phyloP scores from a whole-genome alignment of 1,140 invertebrate species.

The Drosophila kikkawai region DNA sequence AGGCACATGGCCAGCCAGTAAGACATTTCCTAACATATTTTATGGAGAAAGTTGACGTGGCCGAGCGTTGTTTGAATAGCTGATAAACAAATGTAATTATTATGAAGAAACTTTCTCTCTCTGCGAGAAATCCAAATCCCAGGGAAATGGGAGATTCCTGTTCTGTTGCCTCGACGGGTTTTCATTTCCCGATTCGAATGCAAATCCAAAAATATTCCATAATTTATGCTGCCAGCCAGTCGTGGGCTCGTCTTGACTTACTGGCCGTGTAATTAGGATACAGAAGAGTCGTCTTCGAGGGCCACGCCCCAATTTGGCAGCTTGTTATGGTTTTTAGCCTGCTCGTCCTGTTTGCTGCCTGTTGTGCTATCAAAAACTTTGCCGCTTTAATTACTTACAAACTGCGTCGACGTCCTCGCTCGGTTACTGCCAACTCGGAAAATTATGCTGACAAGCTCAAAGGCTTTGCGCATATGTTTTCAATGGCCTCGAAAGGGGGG shows the following conservation, averaged over 20 bases:
- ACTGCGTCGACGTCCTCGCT: conserved; percentile 39
- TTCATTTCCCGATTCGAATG: conserved; percentile 43
- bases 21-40: conserved; percentile 73
- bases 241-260: conserved; percentile 17
- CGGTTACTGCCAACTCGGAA: conserved; percentile 11
- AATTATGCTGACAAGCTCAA: conserved; percentile 68
- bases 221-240: conserved; percentile 41
- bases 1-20: conserved; percentile 44
- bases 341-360: conserved; percentile 17
- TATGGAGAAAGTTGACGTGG: conserved; percentile 45
- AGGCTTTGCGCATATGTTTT: conserved; percentile 76
- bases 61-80: conserved; percentile 6
- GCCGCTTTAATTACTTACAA: conserved; percentile 74
- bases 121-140: too few species aligned
- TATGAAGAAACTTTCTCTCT: conserved; percentile 37
- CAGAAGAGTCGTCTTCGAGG: conserved; percentile 13
- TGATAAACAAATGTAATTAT: conserved; percentile 74
- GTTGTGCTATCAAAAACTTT: conserved; percentile 79
- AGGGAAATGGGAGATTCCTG: not conserved
- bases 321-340: conserved; percentile 48
- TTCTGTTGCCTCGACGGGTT: not conserved
- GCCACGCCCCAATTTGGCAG: conserved; percentile 54
- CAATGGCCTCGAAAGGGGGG: conserved; percentile 54
- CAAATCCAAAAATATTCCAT: conserved; percentile 42
- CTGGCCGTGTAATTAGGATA: conserved; percentile 36